Evolutionary conservation across 2,797 vertebrate species (phyloP), one percentile per base, ranked within the genome.

Genomic region (Distichodus sexfasciatus): DNA sequence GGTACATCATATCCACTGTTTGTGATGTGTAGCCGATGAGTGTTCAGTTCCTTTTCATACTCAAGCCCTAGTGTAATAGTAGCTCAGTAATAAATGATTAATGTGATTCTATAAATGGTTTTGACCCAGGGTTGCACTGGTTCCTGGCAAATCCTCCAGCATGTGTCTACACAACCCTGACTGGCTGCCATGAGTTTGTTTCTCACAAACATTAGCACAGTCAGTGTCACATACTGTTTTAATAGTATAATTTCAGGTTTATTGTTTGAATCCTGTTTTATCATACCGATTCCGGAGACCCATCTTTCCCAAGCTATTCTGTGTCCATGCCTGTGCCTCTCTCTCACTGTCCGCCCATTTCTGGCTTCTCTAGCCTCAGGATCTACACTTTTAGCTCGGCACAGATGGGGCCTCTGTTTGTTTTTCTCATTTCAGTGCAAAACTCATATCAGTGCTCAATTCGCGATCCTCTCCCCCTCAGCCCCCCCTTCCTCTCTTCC

Each of bases 381-480:
- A 69, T 23, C 58, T 71, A 74, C 66, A 71, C 85, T 84, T 87
- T 84, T 82, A 84, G 85, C 75, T 71, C 69, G 76, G 77, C 82
- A 71, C 82, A 90, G 85, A 87, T 86, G 83, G 83, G 76, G 75
- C 62, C 23, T 74, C 70, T 71, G 81, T 82, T 80, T 53, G 59
- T 83, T 82, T 77, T 82, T 80, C 82, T 85, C 77, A 82, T 84
- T 85, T 86, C 70, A 76, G 79, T 78, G 79, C 77, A 81, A 78
- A 75, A 77, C 71, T 46, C 68, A 33, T 79, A 78, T 73, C 62
- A 72, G 26, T 44, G 10, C 28, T 38, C 36, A 47, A 46, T 28
- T 43, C 10, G 2, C 19, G 7, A 1, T 11, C 3, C 7, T 11
- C 17, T 36, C 8, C 24, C 23, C 40, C 36, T 24, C 2, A 41